Base-by-base conservation (phyloP, 1,140 invertebrate genomes). In the Brachionus koreanus region DNA sequence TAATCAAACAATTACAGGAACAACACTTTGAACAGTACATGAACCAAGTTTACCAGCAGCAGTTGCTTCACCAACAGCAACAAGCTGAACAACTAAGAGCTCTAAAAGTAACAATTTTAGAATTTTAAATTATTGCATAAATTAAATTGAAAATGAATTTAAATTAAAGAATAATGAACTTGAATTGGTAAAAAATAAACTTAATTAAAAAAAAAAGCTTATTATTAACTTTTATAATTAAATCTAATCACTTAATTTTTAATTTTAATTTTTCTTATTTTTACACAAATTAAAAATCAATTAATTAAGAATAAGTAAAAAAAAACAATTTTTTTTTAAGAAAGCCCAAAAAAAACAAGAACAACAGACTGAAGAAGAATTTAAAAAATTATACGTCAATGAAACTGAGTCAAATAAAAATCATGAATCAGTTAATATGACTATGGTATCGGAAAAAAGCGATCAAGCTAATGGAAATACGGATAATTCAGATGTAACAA, bases 21-120 rank as follows among this genome's bases (percentile, higher is more conserved):
- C 95, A 98, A 85, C 96, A 98, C 89, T 98, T 97, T 87, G 94
- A 97, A 86, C 95, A 98, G 86, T 98, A 98, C 86, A 96, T 98
- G 92, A 93, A 97, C 86, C 95, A 93, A 84, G 87, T 93, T 7
- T 91, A 92, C 84, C 91, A 92, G 83, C 92, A 82, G 35, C 79
- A 82, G 49, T 37, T 82, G n/a, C 57, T 82, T 42, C 57, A 82
- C 42, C 79, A 82, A 49, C 79, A 82, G 19, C 79, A 82, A 49
- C 79, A 82, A 43, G 76, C 76, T 16, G 76, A 79, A 61, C 76
- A 79, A 65, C 9, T 79, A 3, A 57, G 23, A 79, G 76, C 76
- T 12, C 13, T 79, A 65, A 79, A 43, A 79, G 76, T 79, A 79
- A 79, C 33, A 2, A 29, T 29, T 10, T 46, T n/a, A n/a, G n/a